A percentile compares a stretch with the other conserved stretches of the same genome.
Evolutionary conservation across 2,888 invertebrate species (phyloP).

Genomic region (Periphyllus acericola): DNA sequence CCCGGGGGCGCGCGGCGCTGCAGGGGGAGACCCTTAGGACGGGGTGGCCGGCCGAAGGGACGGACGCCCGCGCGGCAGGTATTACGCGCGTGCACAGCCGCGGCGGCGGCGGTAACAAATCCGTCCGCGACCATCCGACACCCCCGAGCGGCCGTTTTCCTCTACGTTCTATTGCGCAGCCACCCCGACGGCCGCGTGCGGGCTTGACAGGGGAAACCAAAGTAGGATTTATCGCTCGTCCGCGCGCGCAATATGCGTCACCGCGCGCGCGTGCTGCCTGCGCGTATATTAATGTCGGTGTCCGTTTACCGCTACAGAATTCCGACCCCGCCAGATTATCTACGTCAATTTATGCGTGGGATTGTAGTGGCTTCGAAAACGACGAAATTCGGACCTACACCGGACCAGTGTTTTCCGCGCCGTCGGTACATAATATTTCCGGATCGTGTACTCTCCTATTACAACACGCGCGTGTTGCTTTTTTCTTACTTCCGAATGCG

Average conservation of each 20-base stretch:
- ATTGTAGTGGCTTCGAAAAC: neutral
- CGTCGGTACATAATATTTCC: too few species aligned
- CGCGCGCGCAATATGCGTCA: conserved; percentile 6
- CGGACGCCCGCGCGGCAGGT: neutral
- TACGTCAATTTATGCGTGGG: too few species aligned
- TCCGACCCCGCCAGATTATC: neutral
- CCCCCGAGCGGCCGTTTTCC: too few species aligned
- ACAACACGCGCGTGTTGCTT: too few species aligned
- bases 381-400: too few species aligned
- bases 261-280: neutral
- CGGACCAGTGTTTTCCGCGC: too few species aligned
- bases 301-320: neutral
- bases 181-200: too few species aligned
- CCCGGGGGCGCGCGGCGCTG: neutral
- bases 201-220: conserved; percentile 10
- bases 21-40: neutral
- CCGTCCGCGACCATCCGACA: neutral
- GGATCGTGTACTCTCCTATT: too few species aligned
- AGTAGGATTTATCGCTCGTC: conserved; percentile 41
- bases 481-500: too few species aligned
- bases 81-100: neutral
- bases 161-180: too few species aligned
- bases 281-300: neutral
- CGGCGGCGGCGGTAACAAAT: neutral
- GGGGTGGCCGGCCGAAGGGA: neutral